Conservation (phyloP, 2,113 vertebrate species). For the Ondatra zibethicus region DNA sequence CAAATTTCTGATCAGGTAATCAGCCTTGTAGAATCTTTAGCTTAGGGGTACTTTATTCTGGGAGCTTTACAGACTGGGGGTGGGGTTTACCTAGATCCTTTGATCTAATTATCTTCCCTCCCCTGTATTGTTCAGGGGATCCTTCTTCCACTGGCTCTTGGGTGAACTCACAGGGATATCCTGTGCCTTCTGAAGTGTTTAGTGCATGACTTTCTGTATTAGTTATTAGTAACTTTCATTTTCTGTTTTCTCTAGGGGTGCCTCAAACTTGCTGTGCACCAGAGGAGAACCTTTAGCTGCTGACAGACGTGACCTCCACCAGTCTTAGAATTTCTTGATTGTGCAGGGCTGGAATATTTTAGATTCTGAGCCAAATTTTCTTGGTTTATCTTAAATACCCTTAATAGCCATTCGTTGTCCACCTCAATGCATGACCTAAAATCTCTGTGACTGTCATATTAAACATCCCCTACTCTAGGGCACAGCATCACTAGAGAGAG, state of each 20-base stretch:
- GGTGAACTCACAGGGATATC: background rate
- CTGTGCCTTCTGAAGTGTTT: background rate
- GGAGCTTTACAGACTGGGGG: background rate
- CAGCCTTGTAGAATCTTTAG: background rate
- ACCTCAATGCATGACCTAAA: background rate
- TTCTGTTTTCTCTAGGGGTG: background rate
- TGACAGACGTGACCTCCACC: background rate
- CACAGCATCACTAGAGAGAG: background rate
- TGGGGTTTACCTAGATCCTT: background rate
- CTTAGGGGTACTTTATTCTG: background rate
- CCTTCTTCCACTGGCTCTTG: background rate
- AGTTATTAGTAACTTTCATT: background rate
- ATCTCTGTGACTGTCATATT: background rate
- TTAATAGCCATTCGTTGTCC: background rate
- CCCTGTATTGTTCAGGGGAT: background rate
- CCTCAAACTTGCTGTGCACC: background rate
- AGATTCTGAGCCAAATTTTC: background rate
- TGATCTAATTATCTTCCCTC: background rate
- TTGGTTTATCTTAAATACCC: background rate
- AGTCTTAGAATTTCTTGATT: background rate
- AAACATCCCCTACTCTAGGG: background rate
- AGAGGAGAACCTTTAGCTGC: background rate
- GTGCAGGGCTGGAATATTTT: background rate
- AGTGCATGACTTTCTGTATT: background rate
- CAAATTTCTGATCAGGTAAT: background rate